Evolutionary conservation across 2,888 invertebrate genomes (phyloP).

Genomic region (Hetaerina titia): DNA sequence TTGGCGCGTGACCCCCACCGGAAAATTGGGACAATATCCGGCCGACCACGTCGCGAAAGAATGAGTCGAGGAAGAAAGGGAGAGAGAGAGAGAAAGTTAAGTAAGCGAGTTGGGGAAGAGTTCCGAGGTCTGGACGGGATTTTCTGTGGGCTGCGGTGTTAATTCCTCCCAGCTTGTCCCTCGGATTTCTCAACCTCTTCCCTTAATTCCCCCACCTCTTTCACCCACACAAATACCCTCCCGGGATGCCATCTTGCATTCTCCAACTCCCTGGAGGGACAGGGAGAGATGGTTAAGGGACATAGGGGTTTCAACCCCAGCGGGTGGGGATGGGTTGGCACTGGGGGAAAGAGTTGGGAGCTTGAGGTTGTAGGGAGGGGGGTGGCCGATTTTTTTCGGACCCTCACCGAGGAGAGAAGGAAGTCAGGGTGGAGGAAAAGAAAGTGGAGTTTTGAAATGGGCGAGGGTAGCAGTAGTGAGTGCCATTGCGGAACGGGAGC

Average conservation of each 20-base stretch:
- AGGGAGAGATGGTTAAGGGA: neutral
- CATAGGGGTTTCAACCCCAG: neutral
- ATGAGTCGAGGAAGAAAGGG: neutral
- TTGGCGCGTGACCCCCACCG: neutral
- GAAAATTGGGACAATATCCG: neutral
- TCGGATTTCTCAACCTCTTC: neutral
- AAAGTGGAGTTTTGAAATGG: neutral
- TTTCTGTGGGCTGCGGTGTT: constrained; percentile 28
- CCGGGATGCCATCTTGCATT: constrained; percentile 16
- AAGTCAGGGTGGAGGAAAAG: neutral
- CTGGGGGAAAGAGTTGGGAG: neutral
- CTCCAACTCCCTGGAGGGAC: neutral
- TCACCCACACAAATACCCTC: neutral
- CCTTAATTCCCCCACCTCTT: too few relatives aligned
- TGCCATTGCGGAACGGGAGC: neutral
- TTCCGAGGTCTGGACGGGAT: neutral
- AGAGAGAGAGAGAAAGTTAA: neutral
- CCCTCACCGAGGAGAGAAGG: neutral
- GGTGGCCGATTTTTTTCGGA: neutral
- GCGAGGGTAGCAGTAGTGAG: neutral
- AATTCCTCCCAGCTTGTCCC: neutral
- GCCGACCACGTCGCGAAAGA: neutral
- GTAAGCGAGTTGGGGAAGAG: neutral
- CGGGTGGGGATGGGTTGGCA: neutral
- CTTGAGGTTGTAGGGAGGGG: neutral